These are phyloP conservation scores for Camponotus vicinus DNA, from an alignment of 1,140 invertebrate genomes.

Conservation along the genomic window DNA sequence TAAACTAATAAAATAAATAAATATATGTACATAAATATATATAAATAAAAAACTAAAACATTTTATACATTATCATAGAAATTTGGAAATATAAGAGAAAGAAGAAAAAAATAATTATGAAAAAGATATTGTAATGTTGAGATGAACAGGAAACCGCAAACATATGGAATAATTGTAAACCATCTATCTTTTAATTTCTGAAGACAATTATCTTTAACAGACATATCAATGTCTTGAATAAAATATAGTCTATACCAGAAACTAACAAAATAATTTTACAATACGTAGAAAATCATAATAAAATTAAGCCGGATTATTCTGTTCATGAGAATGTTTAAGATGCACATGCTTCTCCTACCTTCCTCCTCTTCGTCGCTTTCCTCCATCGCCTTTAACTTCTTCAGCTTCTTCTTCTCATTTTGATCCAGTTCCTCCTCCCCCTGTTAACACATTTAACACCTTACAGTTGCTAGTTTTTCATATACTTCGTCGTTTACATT, in stretches of 20 bases:
- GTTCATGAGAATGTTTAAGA: too few relatives aligned
- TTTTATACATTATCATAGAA: neutral
- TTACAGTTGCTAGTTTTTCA: neutral
- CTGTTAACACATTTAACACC: constrained; percentile 70
- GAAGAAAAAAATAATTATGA: neutral
- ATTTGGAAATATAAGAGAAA: too few relatives aligned
- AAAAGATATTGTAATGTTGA: neutral
- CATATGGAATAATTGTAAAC: neutral
- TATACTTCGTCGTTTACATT: too few relatives aligned
- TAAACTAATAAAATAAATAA: neutral
- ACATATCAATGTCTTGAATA: too few relatives aligned
- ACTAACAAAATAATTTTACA: neutral
- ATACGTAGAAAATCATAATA: neutral
- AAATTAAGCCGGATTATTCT: neutral
- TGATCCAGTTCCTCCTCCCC: constrained; percentile 90
- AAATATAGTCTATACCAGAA: too few relatives aligned
- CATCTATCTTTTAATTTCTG: neutral
- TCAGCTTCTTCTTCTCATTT: constrained; percentile 88
- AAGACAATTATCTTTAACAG: neutral
- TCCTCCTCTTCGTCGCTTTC: constrained; percentile 89
- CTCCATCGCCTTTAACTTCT: constrained; percentile 88
- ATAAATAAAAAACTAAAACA: neutral
- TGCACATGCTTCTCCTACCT: constrained; percentile 30
- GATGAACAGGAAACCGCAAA: neutral
- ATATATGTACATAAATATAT: neutral